A percentile compares a stretch with the other conserved stretches of the same genome.
phyloP scores from a whole-genome alignment of 2,797 vertebrate genomes.

The Poeciliopsis infans region DNA sequence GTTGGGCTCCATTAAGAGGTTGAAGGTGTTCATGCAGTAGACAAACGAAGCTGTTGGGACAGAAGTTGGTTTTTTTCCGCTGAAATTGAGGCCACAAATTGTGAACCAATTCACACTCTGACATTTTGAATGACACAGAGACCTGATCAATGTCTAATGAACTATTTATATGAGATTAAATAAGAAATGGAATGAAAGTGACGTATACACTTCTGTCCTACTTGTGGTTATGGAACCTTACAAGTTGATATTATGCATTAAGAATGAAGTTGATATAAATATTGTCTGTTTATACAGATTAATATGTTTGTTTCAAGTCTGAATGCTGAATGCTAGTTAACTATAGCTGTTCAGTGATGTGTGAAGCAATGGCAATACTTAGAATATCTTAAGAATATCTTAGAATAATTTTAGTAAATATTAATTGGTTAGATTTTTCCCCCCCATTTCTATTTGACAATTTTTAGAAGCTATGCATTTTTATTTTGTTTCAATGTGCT shows the following conservation, averaged over 20 bases:
- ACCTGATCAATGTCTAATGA: background rate
- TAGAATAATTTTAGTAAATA: background rate
- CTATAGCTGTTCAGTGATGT: background rate
- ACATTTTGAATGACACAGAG: background rate
- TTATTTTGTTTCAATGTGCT: background rate
- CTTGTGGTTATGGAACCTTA: background rate
- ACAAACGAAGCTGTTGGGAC: background rate
- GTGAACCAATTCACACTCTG: background rate
- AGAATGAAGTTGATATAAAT: too few species aligned
- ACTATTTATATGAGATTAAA: background rate
- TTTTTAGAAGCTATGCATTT: background rate
- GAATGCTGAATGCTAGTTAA: background rate
- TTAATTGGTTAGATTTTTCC: background rate
- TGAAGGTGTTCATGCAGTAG: background rate
- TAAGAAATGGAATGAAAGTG: background rate
- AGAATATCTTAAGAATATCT: background rate
- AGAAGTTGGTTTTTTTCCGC: background rate
- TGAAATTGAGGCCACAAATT: background rate
- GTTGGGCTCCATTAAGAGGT: background rate
- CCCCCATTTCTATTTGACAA: background rate
- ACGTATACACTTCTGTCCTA: too few species aligned
- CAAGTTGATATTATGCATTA: background rate
- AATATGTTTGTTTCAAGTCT: background rate
- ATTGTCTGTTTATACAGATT: background rate
- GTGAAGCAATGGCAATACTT: background rate